phyloP scores from a whole-genome alignment of 2,888 invertebrate species.

The Cerastis rubricosa region DNA sequence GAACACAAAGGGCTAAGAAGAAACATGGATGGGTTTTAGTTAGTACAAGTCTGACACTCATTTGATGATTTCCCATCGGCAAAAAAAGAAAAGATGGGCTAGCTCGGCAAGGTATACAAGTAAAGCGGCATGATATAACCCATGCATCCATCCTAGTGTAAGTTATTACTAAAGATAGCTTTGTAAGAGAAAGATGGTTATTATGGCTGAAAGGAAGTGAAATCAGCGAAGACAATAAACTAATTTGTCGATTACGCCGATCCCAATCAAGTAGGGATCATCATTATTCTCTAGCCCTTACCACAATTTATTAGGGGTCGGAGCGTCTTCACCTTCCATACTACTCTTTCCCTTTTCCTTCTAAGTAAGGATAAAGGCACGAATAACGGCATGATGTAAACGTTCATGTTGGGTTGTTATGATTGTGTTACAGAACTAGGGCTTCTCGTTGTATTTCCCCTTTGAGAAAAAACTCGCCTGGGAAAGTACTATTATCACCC shows the following conservation, averaged over 20 bases:
- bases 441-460: not conserved
- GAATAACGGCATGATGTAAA: not conserved
- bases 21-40: too few species aligned
- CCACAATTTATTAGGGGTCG: too few species aligned
- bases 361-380: too few species aligned
- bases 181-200: not conserved
- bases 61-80: too few species aligned
- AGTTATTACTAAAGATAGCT: not conserved
- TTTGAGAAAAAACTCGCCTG: not conserved
- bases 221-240: not conserved
- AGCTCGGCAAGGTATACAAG: too few species aligned
- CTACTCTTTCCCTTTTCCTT: too few species aligned
- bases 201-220: not conserved
- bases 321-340: too few species aligned
- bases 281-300: too few species aligned
- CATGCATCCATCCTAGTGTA: not conserved
- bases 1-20: too few species aligned
- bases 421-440: not conserved
- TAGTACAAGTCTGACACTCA: too few species aligned
- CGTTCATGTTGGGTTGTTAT: not conserved
- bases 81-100: too few species aligned
- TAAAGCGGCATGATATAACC: not conserved
- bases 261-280: too few species aligned
- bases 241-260: not conserved
- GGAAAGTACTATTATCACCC: not conserved